Percentiles rank a stretch among this genome's conserved stretches.
phyloP scores from a whole-genome alignment of 2,888 invertebrate genomes.

The Agrenia bidenticulata region DNA sequence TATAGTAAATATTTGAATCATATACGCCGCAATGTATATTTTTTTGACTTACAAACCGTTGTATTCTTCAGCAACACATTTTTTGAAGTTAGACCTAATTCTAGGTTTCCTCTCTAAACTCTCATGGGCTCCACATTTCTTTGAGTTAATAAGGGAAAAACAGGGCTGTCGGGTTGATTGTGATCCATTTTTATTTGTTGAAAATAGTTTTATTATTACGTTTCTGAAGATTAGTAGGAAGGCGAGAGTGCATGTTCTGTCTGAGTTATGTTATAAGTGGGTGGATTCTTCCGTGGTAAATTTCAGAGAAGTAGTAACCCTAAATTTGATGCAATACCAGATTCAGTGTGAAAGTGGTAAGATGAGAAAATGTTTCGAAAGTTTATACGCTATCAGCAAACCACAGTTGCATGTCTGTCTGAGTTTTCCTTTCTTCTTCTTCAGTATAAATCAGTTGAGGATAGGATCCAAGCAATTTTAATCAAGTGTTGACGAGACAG shows the following conservation, averaged over 20 bases:
- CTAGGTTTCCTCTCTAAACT: too few species aligned
- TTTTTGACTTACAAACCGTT: neutral
- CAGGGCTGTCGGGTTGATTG: constrained; percentile 1
- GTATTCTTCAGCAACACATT: neutral
- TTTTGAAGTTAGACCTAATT: neutral
- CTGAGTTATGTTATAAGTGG: neutral
- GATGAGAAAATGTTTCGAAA: too few species aligned
- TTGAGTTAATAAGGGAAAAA: neutral
- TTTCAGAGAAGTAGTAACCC: too few species aligned
- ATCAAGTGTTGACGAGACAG: too few species aligned
- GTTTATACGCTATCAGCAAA: too few species aligned
- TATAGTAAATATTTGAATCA: too few species aligned
- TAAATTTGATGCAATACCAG: too few species aligned
- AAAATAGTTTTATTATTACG: neutral
- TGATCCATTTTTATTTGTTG: constrained; percentile 9
- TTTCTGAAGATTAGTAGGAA: neutral
- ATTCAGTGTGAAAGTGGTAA: too few species aligned
- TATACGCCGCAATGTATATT: neutral
- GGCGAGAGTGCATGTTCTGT: neutral
- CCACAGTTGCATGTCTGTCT: too few species aligned
- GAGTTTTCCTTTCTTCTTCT: constrained; percentile 13
- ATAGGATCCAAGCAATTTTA: too few species aligned
- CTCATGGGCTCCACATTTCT: too few species aligned
- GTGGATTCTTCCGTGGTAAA: neutral
- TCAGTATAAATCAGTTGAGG: too few species aligned